phyloP scores from a whole-genome alignment of 2,797 vertebrate genomes.

The Neoniphon sammara region DNA sequence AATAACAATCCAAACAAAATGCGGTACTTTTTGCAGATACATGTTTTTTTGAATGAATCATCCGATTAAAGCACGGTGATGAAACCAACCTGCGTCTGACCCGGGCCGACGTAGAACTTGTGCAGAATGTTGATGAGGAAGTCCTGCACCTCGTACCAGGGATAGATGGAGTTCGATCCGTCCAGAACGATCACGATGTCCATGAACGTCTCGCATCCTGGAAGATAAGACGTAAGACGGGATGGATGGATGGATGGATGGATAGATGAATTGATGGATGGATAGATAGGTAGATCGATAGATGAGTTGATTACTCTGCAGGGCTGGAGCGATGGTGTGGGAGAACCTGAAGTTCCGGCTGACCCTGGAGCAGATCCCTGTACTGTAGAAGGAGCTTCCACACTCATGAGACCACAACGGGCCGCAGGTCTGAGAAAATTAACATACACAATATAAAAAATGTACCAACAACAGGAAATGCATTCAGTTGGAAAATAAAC shows the following conservation, averaged over 20 bases:
- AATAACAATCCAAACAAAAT: no score
- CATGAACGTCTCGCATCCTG: constrained; percentile 98
- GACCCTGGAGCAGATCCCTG: constrained; percentile 92
- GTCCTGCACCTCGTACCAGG: constrained; percentile 95
- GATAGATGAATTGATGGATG: neutral
- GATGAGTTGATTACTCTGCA: constrained; percentile 86
- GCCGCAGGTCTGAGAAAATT: constrained; percentile 87
- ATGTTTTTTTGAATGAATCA: no score
- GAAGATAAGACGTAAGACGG: neutral
- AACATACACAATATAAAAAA: no score
- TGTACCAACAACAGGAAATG: no score
- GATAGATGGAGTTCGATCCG: constrained; percentile 98
- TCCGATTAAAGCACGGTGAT: no score
- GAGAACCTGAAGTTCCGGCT: constrained; percentile 90
- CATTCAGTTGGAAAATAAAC: no score
- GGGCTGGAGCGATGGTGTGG: constrained; percentile 89
- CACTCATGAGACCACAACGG: constrained; percentile 98
- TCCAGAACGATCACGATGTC: constrained; percentile 97
- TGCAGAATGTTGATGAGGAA: constrained; percentile 96
- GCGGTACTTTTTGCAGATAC: no score
- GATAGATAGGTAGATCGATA: neutral
- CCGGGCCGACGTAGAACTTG: constrained; percentile 93
- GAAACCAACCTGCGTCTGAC: constrained; percentile 93
- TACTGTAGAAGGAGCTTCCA: constrained; percentile 95
- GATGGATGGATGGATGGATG: neutral